Evolutionary conservation across 2,113 vertebrate genomes (phyloP).

Genomic region (Eubucco bourcierii): DNA sequence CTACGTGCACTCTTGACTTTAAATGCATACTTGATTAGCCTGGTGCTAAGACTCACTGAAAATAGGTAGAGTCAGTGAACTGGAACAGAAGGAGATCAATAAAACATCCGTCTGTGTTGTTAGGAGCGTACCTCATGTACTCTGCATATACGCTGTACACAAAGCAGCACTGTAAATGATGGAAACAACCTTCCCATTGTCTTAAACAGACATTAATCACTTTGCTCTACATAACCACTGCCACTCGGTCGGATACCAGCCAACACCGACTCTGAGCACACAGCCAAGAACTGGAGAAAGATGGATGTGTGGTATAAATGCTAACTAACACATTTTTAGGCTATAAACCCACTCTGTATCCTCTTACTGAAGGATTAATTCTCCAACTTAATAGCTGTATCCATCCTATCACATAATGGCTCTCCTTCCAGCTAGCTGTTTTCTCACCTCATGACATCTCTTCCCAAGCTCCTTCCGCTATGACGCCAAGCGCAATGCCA

Average conservation of each 20-base stretch:
- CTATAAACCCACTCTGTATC: background rate
- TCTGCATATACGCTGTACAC: background rate
- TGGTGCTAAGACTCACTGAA: background rate
- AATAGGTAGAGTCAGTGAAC: background rate
- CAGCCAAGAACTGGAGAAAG: background rate
- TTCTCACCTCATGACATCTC: background rate
- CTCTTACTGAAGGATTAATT: background rate
- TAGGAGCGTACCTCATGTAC: background rate
- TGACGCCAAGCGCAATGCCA: background rate
- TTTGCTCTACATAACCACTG: background rate
- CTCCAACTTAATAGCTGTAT: background rate
- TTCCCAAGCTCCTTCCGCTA: background rate
- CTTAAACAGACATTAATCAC: background rate
- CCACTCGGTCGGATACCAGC: background rate
- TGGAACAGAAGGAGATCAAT: constrained; percentile 32
- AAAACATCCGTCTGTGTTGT: background rate
- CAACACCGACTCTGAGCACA: background rate
- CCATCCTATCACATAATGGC: background rate
- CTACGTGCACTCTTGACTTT: background rate
- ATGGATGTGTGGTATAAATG: background rate
- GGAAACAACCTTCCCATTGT: background rate
- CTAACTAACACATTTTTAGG: background rate
- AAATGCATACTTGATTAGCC: background rate
- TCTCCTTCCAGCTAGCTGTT: background rate
- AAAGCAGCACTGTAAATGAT: background rate